phyloP scores from a whole-genome alignment of 2,797 vertebrate genomes.

The Limnodromus scolopaceus region DNA sequence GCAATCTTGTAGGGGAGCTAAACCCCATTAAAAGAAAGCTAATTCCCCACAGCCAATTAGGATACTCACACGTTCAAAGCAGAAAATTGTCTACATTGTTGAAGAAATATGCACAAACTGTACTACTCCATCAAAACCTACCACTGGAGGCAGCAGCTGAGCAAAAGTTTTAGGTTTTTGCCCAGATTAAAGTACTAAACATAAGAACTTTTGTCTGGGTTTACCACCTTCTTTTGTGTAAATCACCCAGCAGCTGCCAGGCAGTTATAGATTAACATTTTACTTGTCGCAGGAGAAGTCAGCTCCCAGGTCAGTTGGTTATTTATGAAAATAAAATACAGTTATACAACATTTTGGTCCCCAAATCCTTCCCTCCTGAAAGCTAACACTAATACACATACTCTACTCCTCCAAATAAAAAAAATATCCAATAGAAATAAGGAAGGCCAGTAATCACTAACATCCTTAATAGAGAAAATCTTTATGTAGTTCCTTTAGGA shows the following conservation, averaged over 20 bases:
- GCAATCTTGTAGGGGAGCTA: background rate
- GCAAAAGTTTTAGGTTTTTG: background rate
- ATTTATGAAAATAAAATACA: background rate
- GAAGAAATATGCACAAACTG: background rate
- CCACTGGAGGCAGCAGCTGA: background rate
- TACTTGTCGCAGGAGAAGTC: background rate
- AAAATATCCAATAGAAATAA: background rate
- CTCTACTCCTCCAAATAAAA: background rate
- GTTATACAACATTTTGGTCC: background rate
- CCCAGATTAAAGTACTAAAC: background rate
- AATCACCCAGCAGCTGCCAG: background rate
- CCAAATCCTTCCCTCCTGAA: background rate
- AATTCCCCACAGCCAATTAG: background rate
- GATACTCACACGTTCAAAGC: background rate
- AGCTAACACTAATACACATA: background rate
- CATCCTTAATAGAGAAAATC: background rate
- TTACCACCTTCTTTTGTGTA: background rate
- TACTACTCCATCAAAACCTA: background rate
- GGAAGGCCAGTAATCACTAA: background rate
- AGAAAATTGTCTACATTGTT: background rate
- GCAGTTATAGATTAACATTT: background rate
- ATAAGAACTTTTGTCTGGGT: background rate
- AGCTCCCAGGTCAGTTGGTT: background rate
- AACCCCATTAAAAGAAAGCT: background rate
- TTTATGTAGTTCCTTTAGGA: fast-evolving